Evolutionary conservation across 2,888 invertebrate species (phyloP), one percentile per base, ranked within the genome.

Genomic region (Agonopterix subpropinquella): DNA sequence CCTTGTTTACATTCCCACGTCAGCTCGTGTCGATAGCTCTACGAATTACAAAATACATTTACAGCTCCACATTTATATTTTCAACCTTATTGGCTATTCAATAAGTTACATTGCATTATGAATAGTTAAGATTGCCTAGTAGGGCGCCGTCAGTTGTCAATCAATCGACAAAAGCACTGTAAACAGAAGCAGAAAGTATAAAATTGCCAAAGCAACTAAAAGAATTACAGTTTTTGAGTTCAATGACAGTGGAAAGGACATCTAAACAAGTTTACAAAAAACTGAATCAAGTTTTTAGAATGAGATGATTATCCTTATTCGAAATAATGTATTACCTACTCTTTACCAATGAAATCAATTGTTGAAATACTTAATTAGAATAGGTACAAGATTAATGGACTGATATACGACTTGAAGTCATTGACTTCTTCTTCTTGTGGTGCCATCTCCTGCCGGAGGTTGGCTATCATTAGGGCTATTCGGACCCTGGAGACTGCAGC

Each of bases 1-100:
- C 58, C 61, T 61, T 82, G 81, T 85, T 83, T 85, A 84, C 75
- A 74, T 84, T 85, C 84, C 75, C 85, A 84, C 77, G 82, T 80
- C 77, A 75, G 64, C 73, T 71, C 67, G 70, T 71, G 74, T 76
- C 77, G 76, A 81, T 78, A 73, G 66, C 65, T 67, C 62, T 47
- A 56, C 45, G 49, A 41, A 47, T 50, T 7, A 55, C 51, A 53
- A 55, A 53, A 43, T 39, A 5, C 28, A 1, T 39, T 39, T 39
- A n/a, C n/a, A 10, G n/a, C 5, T 42, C 11, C 5, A 42, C 42
- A 42, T 42, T 11, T 42, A 2, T 2, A 42, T 13, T 42, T 11
- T 42, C 11, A 13, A 42, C 8, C 8, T 8, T 8, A 11, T 42
- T 5, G 7, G 11, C 42, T 42, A 4, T 13, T 42, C 3, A 8